phyloP scores from a whole-genome alignment of 23 tunicate genomes.

The Clavelina lepadiformis region DNA sequence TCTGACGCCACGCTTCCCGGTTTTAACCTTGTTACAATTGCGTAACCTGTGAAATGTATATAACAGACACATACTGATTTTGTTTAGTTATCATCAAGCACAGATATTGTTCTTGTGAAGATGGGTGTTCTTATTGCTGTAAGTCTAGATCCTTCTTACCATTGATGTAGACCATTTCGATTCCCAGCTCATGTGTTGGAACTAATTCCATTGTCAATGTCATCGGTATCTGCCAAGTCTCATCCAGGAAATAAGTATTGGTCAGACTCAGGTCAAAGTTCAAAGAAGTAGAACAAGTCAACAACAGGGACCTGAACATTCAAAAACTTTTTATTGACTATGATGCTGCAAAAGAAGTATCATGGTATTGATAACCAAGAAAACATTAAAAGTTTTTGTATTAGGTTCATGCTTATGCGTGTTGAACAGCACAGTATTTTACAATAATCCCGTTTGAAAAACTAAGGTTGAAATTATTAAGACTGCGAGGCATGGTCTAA shows the following conservation, averaged over 20 bases:
- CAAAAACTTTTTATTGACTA: too few relatives aligned
- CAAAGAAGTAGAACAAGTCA: conserved; percentile 56
- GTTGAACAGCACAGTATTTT: too few relatives aligned
- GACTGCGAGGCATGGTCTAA: not conserved
- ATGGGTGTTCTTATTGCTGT: too few relatives aligned
- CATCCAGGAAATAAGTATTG: conserved; percentile 70
- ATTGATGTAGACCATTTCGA: conserved; percentile 49
- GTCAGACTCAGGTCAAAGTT: conserved; percentile 49
- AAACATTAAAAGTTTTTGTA: too few relatives aligned
- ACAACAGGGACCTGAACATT: conserved; percentile 51
- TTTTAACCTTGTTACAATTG: conserved; percentile 47
- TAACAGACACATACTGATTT: too few relatives aligned
- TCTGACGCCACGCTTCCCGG: conserved; percentile 70
- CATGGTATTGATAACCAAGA: too few relatives aligned
- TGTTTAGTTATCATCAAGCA: too few relatives aligned
- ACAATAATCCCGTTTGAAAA: too few relatives aligned
- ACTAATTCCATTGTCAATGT: conserved; percentile 62
- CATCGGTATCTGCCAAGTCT: conserved; percentile 66
- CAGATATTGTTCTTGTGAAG: too few relatives aligned
- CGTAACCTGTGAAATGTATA: conserved; percentile 53
- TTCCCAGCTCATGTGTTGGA: conserved; percentile 70
- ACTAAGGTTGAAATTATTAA: too few relatives aligned
- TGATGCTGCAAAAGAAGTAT: too few relatives aligned
- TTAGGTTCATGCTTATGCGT: too few relatives aligned
- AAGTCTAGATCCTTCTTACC: conserved; percentile 25